Percentiles rank a stretch among this genome's conserved stretches.
These are phyloP conservation scores for Glareola pratincola DNA, from an alignment of 2,113 vertebrate species.

Conservation along the genomic window DNA sequence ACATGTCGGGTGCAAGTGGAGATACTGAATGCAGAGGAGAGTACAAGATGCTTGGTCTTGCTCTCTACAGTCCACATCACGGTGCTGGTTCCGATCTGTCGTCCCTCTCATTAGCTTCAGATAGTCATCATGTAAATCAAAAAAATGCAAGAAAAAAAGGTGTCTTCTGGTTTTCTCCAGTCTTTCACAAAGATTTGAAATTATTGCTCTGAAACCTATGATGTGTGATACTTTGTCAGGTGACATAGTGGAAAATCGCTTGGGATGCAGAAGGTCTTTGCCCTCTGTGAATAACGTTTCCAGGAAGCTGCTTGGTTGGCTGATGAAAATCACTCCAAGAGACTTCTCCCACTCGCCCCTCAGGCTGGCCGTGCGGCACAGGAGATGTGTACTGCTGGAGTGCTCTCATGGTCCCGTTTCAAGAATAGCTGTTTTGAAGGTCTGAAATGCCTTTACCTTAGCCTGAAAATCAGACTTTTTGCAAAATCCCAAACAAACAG, in stretches of 20 bases:
- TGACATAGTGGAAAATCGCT: neutral
- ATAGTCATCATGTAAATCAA: neutral
- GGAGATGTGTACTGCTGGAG: neutral
- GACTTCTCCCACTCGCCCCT: neutral
- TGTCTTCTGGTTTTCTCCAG: neutral
- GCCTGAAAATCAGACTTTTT: neutral
- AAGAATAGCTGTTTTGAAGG: neutral
- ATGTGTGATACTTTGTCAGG: neutral
- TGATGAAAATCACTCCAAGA: neutral
- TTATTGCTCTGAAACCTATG: neutral
- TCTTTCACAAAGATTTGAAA: neutral
- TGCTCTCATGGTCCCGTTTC: neutral
- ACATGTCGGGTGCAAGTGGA: neutral
- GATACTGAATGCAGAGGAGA: neutral
- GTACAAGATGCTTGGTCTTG: neutral
- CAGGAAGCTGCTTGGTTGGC: neutral
- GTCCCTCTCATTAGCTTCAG: neutral
- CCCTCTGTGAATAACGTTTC: neutral
- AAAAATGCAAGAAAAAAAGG: neutral
- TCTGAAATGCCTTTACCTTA: neutral
- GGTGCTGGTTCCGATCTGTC: neutral
- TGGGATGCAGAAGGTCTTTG: neutral
- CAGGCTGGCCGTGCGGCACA: neutral
- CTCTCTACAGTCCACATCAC: accelerated
- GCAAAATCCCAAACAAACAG: neutral